Conservation (phyloP, 2,113 vertebrate species). For the Panthera uncia region DNA sequence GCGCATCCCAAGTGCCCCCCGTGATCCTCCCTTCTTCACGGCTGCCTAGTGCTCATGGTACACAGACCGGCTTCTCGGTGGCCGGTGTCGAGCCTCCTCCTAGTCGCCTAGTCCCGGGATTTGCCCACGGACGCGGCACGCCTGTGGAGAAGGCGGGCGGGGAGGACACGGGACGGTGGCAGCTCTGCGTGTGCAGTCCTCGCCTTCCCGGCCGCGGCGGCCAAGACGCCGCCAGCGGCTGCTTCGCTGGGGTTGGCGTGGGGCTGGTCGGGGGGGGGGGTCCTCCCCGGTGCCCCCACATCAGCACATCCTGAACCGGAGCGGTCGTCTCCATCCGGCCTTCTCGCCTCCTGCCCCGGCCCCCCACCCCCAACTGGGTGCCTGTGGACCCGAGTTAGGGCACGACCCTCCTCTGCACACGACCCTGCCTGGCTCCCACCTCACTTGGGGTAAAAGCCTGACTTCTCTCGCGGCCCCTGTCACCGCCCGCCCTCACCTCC, state of each 20-base stretch:
- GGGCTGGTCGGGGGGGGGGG: neutral
- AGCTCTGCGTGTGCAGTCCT: neutral
- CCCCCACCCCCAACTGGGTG: fast-evolving
- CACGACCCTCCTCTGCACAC: neutral
- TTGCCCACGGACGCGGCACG: neutral
- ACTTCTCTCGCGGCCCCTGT: no score
- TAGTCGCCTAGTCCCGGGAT: neutral
- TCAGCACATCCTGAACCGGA: neutral
- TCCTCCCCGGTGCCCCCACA: neutral
- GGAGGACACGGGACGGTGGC: neutral
- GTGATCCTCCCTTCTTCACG: neutral
- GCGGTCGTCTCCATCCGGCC: neutral
- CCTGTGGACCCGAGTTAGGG: neutral
- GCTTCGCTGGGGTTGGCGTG: neutral
- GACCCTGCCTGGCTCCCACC: neutral
- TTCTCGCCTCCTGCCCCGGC: no score
- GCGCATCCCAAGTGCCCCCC: neutral
- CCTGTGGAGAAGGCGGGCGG: neutral
- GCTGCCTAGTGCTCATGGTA: neutral
- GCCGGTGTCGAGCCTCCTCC: neutral
- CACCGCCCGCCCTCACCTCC: neutral
- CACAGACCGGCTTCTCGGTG: neutral
- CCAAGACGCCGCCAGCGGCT: neutral
- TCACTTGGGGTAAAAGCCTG: no score
- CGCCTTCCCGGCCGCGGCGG: neutral